Evolutionary conservation across 2,797 vertebrate species (phyloP).

Genomic region (Odontamblyopus rebecca): DNA sequence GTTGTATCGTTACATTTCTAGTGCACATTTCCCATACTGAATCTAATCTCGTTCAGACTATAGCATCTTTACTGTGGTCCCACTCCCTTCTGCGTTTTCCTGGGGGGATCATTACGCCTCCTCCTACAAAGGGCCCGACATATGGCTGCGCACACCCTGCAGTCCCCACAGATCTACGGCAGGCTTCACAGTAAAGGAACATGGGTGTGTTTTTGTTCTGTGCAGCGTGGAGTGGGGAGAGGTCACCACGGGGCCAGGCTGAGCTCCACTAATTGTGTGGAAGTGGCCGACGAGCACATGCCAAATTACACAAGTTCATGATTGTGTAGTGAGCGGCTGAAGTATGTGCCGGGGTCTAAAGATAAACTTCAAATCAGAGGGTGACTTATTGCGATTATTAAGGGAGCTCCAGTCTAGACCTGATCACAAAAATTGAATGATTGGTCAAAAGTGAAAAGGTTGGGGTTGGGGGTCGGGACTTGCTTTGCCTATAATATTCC

Average conservation of each 20-base stretch:
- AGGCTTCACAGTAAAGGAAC: not conserved
- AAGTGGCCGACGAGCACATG: slow-evolving; percentile 25
- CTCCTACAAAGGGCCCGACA: slow-evolving; percentile 17
- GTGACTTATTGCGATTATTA: no score
- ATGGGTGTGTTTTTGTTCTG: not conserved
- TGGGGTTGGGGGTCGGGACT: no score
- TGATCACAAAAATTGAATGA: no score
- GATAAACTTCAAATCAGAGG: no score
- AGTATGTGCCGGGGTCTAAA: no score
- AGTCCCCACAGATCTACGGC: slow-evolving; percentile 1
- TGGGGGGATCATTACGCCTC: slow-evolving; percentile 23
- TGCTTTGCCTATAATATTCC: no score
- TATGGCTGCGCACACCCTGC: slow-evolving; percentile 6
- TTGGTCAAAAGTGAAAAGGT: no score
- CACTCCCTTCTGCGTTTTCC: slow-evolving; percentile 2
- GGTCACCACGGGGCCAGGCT: slow-evolving; percentile 4
- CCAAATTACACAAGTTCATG: slow-evolving; percentile 44
- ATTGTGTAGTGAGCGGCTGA: slow-evolving; percentile 19
- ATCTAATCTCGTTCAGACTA: not conserved
- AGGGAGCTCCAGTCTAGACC: no score
- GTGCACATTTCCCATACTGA: not conserved
- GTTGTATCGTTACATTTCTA: no score
- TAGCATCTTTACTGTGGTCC: not conserved
- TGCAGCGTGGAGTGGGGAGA: not conserved
- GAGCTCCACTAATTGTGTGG: slow-evolving; percentile 14